Percentiles rank a stretch among this genome's conserved stretches.
These are phyloP conservation scores for Ptychochromis oligacanthus DNA, from an alignment of 2,113 vertebrate genomes.

Conservation along the genomic window DNA sequence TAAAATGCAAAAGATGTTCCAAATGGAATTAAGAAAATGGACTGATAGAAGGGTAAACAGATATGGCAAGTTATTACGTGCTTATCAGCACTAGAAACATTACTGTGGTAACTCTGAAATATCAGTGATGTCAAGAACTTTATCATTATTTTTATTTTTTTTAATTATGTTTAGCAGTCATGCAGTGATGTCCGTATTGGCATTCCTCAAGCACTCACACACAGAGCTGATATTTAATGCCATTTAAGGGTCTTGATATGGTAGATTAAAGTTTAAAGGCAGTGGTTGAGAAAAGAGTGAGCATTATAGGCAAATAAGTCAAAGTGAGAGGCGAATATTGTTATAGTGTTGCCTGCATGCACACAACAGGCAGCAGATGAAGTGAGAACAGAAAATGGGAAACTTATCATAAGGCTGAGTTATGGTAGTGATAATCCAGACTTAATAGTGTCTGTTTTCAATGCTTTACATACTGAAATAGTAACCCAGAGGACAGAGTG, in stretches of 20 bases:
- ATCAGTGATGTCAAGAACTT: background rate
- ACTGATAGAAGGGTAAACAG: background rate
- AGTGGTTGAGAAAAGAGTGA: background rate
- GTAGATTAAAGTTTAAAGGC: background rate
- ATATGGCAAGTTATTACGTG: background rate
- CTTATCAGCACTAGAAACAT: background rate
- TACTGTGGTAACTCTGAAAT: background rate
- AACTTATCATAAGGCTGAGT: background rate
- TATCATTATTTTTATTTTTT: background rate
- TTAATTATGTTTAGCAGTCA: too few relatives aligned
- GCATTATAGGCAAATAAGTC: background rate
- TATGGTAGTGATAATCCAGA: background rate
- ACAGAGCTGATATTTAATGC: too few relatives aligned
- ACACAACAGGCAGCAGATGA: background rate
- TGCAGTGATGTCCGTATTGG: too few relatives aligned
- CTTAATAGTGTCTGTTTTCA: background rate
- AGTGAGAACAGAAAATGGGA: background rate
- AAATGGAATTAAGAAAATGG: background rate
- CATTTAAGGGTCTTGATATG: too few relatives aligned
- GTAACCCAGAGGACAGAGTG: background rate
- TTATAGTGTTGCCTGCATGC: background rate
- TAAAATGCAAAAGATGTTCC: background rate
- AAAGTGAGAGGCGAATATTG: background rate
- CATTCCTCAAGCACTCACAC: too few relatives aligned
- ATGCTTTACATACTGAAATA: background rate